Percentiles rank a stretch among this genome's conserved stretches.
Conservation (phyloP, 2,113 vertebrate genomes). For the Muntiacus muntjak region DNA sequence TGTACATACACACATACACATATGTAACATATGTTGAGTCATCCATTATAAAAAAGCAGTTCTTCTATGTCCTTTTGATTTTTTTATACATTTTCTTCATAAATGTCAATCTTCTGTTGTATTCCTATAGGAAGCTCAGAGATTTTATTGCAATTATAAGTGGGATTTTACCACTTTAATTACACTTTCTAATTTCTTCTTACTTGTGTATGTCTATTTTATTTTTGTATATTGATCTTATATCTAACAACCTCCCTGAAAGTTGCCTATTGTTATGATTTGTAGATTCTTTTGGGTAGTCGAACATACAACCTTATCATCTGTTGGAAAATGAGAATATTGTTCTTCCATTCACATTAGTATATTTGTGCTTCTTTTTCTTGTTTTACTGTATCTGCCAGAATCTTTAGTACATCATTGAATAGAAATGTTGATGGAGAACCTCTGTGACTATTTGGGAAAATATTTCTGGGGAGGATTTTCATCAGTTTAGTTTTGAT, state of each 20-base stretch:
- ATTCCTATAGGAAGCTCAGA: background rate
- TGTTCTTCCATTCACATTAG: background rate
- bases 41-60: background rate
- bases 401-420: background rate
- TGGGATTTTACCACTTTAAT: background rate
- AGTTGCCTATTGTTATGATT: background rate
- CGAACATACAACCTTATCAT: background rate
- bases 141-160: conserved; percentile 12
- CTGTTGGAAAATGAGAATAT: background rate
- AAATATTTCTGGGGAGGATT: background rate
- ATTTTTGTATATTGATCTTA: conserved; percentile 46
- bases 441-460: background rate
- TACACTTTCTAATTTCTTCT: background rate
- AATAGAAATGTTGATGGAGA: background rate
- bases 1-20: background rate
- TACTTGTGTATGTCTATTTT: background rate
- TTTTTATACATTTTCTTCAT: background rate
- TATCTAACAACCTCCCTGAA: conserved; percentile 29
- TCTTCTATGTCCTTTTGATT: conserved; percentile 12
- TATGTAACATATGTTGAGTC: background rate
- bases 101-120: background rate
- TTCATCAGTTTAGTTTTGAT: conserved; percentile 1
- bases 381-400: background rate
- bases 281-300: background rate
- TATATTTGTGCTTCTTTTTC: background rate